Percentiles rank a stretch among this genome's conserved stretches.
These are phyloP conservation scores for Heterodera carotae DNA, from an alignment of 1,140 invertebrate genomes.

Conservation along the genomic window DNA sequence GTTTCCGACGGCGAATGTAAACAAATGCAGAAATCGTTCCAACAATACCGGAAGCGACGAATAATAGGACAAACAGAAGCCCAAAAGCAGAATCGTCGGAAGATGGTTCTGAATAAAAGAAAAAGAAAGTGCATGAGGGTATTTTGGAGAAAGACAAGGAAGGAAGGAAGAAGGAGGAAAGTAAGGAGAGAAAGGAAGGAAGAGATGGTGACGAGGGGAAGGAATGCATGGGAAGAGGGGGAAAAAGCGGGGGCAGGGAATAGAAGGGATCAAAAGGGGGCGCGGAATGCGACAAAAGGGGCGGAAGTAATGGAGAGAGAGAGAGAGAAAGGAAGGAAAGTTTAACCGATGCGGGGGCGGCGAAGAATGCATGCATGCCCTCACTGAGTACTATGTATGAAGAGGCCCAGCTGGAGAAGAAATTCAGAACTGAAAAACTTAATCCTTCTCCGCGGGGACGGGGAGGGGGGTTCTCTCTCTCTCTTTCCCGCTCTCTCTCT, in stretches of 20 bases:
- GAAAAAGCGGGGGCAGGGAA: no score
- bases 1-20: not conserved
- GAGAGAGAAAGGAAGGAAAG: no score
- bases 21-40: not conserved
- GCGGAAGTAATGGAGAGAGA: not conserved
- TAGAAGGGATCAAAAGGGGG: not conserved
- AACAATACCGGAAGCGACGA: not conserved
- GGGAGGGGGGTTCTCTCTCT: not conserved
- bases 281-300: not conserved
- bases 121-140: no score
- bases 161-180: not conserved
- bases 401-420: no score
- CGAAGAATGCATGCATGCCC: no score
- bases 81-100: slow-evolving; percentile 11
- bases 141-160: not conserved
- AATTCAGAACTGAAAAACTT: no score
- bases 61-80: slow-evolving; percentile 1
- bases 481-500: no score
- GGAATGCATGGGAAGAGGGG: not conserved
- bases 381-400: no score
- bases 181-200: slow-evolving; percentile 2
- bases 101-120: slow-evolving; percentile 5
- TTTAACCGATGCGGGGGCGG: no score
- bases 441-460: not conserved
- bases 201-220: not conserved